Evolutionary conservation across 64 coral and sea anemone species (phyloP).

Genomic region (Pachyseris speciosa): DNA sequence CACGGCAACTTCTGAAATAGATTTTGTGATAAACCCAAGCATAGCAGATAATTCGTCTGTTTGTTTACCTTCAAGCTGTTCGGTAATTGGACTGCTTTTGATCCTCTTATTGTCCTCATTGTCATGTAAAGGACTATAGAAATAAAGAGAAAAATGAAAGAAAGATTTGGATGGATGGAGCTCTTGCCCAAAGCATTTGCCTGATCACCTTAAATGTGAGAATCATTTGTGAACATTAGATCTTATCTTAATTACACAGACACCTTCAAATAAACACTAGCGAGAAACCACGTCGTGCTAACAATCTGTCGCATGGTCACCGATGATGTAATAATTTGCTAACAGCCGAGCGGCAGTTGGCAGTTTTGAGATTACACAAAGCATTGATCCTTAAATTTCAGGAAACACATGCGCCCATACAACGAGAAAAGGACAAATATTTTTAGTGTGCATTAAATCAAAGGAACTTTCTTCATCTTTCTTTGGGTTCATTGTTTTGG

Average conservation of each 20-base stretch:
- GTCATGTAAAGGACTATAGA: not conserved
- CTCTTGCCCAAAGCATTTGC: not conserved
- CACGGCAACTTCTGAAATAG: not conserved
- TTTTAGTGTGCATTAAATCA: no score
- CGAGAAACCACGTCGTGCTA: not conserved
- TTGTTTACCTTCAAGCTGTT: constrained; percentile 22
- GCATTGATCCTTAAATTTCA: no score
- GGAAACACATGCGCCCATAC: no score
- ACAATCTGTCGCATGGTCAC: not conserved
- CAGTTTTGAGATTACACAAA: not conserved
- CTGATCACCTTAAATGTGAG: not conserved
- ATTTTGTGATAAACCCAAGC: not conserved
- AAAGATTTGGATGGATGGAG: not conserved
- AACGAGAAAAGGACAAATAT: no score
- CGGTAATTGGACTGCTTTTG: constrained; percentile 9
- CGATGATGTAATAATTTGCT: not conserved
- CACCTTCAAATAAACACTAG: not conserved
- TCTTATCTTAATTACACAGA: constrained; percentile 10
- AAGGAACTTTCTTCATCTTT: no score
- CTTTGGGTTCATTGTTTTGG: no score
- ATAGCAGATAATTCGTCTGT: not conserved
- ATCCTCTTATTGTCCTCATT: constrained; percentile 15
- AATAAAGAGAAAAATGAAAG: not conserved
- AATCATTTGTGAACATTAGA: not conserved
- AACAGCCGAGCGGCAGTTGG: not conserved